Base-by-base conservation (phyloP, 2,888 invertebrate genomes). In the Metopia argyrocephala region DNA sequence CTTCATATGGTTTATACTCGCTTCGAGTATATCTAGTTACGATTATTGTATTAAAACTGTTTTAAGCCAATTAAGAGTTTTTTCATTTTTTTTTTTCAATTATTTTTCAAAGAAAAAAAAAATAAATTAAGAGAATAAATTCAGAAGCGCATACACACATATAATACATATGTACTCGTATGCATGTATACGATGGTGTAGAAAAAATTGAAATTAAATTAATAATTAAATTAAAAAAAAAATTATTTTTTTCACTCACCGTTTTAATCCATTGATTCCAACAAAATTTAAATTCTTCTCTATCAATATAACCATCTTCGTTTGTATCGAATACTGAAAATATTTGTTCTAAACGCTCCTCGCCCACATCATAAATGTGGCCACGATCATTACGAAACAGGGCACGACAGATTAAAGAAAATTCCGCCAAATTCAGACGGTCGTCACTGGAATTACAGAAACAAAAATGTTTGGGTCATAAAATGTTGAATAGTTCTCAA, bases 241-340 rank as follows among this genome's bases (percentile, higher is more conserved):
- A n/a, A n/a, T n/a, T n/a, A n/a, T n/a, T n/a, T n/a, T n/a, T n/a
- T n/a, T n/a, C 15, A 91, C 93, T 92, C 88, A 95, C 95, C 87
- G 95, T 94, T 93, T 96, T 96, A 83, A 97, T 96, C 96, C 96
- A 97, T 86, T 95, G 94, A 90, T 96, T 95, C 96, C 96, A 97
- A 89, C 96, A 96, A 88, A 95, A 93, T 71, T 94, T 93, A 88
- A 97, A 96, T 91, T 97, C 97, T 78, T 95, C 94, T 73, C 93
- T 93, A 87, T 96, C 96, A 74, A 97, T 94, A 86, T 92, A 93
- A 0, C 94, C 95, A 89, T 96, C 96, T 31, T 90, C 92, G 85
- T 96, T 94, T 83, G 92, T 93, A 89, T 97, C 96, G 88, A 97
- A 97, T 74, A 96, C 94, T 78, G 93, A 92, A 91, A 96, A 96